Conservation (phyloP, 2,888 invertebrate species). For the Cacoxenus indagator region DNA sequence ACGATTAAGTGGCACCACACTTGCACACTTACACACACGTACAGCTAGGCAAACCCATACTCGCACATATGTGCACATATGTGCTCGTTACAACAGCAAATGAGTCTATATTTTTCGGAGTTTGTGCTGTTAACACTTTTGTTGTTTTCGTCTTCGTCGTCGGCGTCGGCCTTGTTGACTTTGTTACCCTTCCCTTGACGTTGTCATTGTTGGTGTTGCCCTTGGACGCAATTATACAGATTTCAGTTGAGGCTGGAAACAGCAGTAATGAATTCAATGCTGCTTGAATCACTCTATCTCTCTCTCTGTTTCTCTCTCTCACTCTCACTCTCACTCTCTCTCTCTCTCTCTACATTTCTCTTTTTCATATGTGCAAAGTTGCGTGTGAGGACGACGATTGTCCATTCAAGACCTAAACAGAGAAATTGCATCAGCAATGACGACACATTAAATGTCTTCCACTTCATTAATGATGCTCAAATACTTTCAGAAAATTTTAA, state of each 20-base stretch:
- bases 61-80: not conserved
- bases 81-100: not conserved
- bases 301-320: not conserved
- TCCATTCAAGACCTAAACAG: conserved; percentile 4
- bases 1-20: conserved; percentile 3
- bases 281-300: not conserved
- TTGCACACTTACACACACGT: not conserved
- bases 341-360: not conserved
- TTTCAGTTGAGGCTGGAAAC: conserved; percentile 30
- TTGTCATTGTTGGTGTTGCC: conserved; percentile 7
- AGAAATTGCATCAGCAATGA: conserved; percentile 12
- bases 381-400: not conserved
- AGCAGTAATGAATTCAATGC: not conserved
- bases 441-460: conserved; percentile 20
- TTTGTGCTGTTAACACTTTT: not conserved
- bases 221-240: conserved; percentile 56
- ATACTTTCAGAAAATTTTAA: not conserved
- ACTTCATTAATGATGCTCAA: conserved; percentile 16
- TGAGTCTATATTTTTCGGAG: not conserved
- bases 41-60: not conserved
- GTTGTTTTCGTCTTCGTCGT: not conserved
- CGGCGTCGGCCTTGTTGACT: not conserved
- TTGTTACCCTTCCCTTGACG: not conserved
- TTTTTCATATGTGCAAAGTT: not conserved
- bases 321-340: not conserved